Conservation (phyloP, 2,113 vertebrate species). For the Microtus pennsylvanicus region DNA sequence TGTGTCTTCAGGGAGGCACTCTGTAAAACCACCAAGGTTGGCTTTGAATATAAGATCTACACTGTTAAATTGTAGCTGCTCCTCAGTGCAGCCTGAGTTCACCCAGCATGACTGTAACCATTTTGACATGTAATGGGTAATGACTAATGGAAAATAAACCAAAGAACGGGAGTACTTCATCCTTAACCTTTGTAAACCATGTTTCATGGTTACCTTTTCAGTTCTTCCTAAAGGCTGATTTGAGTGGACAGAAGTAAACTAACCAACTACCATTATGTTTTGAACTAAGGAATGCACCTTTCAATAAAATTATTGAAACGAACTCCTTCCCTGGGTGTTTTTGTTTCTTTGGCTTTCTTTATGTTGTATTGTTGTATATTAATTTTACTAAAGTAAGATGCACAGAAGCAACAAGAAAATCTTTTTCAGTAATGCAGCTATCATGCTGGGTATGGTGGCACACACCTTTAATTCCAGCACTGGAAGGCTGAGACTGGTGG, state of each 20-base stretch:
- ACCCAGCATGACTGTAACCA: not conserved
- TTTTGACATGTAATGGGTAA: constrained; percentile 48
- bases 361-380: not conserved
- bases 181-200: constrained; percentile 52
- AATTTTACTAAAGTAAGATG: constrained; percentile 33
- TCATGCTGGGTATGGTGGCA: not conserved
- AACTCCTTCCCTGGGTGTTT: constrained; percentile 25
- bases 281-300: constrained; percentile 86
- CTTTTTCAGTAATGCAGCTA: not conserved
- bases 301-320: constrained; percentile 96
- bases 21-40: not conserved
- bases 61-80: not conserved
- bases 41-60: not conserved
- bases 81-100: not conserved
- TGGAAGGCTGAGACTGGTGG: not conserved
- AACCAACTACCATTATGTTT: constrained; percentile 62
- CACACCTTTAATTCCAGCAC: not conserved
- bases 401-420: constrained; percentile 29
- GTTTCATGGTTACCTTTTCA: constrained; percentile 43
- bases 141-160: constrained; percentile 53
- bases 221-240: constrained; percentile 66
- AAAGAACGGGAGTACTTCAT: constrained; percentile 58
- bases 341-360: constrained; percentile 13
- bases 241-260: constrained; percentile 61
- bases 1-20: constrained; percentile 11